These are phyloP conservation scores for Limnephilus rhombicus DNA, from an alignment of 2,888 invertebrate species.

Conservation along the genomic window DNA sequence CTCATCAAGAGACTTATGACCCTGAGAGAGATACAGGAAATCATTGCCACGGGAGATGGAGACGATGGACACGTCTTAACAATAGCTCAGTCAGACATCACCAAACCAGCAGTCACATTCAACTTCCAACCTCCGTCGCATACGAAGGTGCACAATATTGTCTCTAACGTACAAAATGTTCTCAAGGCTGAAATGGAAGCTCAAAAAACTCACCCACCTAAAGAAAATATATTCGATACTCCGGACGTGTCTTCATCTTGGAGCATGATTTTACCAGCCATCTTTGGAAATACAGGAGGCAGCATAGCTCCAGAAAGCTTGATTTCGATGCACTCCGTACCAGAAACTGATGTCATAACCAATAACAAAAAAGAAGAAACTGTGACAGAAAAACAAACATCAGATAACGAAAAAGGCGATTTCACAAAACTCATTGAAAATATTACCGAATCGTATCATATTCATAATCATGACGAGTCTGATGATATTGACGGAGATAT, in stretches of 20 bases:
- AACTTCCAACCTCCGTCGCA: slow-evolving; percentile 79
- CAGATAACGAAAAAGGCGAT: slow-evolving; percentile 42
- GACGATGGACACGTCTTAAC: slow-evolving; percentile 78
- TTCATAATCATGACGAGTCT: slow-evolving; percentile 15
- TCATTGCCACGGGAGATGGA: slow-evolving; percentile 89
- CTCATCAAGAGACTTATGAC: slow-evolving; percentile 91
- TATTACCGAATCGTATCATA: slow-evolving; percentile 47
- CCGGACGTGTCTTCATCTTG: slow-evolving; percentile 87
- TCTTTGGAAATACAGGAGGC: slow-evolving; percentile 84
- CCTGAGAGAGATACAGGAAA: slow-evolving; percentile 89
- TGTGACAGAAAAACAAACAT: slow-evolving; percentile 65
- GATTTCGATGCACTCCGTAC: slow-evolving; percentile 70
- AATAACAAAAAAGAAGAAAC: slow-evolving; percentile 52
- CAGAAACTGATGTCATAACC: slow-evolving; percentile 72
- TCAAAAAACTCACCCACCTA: slow-evolving; percentile 76
- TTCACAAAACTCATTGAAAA: slow-evolving; percentile 66
- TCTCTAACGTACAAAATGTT: slow-evolving; percentile 90
- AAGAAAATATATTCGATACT: slow-evolving; percentile 79
- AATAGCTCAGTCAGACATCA: slow-evolving; percentile 73
- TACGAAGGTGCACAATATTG: slow-evolving; percentile 87
- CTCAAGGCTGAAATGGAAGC: slow-evolving; percentile 86
- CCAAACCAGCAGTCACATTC: slow-evolving; percentile 74
- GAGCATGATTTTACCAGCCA: slow-evolving; percentile 89
- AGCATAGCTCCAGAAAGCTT: slow-evolving; percentile 79
- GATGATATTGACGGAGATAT: slow-evolving; percentile 27